phyloP scores from a whole-genome alignment of 1,140 invertebrate genomes.

The Paraescarpia echinospica region DNA sequence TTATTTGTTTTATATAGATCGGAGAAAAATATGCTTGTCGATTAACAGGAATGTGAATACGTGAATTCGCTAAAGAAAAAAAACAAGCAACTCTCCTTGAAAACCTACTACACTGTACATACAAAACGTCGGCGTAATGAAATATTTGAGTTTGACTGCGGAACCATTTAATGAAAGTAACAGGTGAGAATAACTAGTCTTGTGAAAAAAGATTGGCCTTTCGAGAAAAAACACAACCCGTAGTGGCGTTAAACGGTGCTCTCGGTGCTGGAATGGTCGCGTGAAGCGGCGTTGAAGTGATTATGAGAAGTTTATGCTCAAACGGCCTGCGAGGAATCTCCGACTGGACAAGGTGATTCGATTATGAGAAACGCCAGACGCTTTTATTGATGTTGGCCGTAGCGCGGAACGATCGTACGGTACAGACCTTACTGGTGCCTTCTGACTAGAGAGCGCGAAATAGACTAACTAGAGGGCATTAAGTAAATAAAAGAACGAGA shows the following conservation, averaged over 20 bases:
- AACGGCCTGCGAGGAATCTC: neutral
- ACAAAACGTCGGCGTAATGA: neutral
- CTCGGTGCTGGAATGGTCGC: neutral
- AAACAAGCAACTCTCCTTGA: too few relatives aligned
- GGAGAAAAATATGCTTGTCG: too few relatives aligned
- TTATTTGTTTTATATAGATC: too few relatives aligned
- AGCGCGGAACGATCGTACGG: neutral
- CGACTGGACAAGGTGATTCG: neutral
- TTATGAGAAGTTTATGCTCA: neutral
- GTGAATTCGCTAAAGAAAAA: too few relatives aligned
- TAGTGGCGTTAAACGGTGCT: neutral
- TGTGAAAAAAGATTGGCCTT: neutral
- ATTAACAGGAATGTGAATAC: too few relatives aligned
- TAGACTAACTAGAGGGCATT: neutral
- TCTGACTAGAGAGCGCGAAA: neutral
- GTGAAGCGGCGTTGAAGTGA: neutral
- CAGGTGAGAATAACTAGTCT: neutral
- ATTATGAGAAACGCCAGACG: neutral
- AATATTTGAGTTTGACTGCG: neutral
- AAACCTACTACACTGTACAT: neutral
- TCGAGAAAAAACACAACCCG: neutral
- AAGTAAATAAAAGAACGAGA: neutral
- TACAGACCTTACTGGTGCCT: neutral
- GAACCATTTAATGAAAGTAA: neutral
- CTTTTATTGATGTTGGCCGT: neutral